Conservation (phyloP, 2,797 vertebrate genomes). For the Sebastolobus alascanus region DNA sequence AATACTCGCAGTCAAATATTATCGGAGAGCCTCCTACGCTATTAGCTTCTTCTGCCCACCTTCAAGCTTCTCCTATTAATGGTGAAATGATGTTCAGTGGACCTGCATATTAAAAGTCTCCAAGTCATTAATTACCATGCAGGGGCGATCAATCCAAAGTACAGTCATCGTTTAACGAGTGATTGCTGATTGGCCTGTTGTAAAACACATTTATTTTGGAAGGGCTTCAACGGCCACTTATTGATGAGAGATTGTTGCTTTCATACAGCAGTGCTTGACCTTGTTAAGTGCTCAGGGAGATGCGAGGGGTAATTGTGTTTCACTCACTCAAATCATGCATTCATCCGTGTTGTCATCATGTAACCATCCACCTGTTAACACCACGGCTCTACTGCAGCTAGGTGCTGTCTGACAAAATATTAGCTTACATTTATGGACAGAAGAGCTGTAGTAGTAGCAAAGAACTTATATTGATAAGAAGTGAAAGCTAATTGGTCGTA, state of each 20-base stretch:
- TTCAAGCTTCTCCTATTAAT: slow-evolving; percentile 40
- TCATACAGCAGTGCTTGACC: slow-evolving; percentile 33
- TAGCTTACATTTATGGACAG: not conserved
- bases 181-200: slow-evolving; percentile 40
- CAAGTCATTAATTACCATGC: slow-evolving; percentile 43
- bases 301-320: slow-evolving; percentile 33
- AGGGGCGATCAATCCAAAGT: slow-evolving; percentile 38
- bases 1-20: slow-evolving; percentile 27
- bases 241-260: slow-evolving; percentile 47
- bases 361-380: slow-evolving; percentile 28
- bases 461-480: too few relatives aligned
- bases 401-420: not conserved
- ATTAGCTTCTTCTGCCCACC: slow-evolving; percentile 14
- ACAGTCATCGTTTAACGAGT: slow-evolving; percentile 51
- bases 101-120: slow-evolving; percentile 44
- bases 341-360: slow-evolving; percentile 33
- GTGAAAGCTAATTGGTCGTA: too few relatives aligned
- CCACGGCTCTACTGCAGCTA: not conserved
- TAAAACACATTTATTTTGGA: slow-evolving; percentile 55
- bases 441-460: not conserved
- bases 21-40: not conserved
- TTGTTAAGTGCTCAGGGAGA: slow-evolving; percentile 36
- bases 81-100: slow-evolving; percentile 42
- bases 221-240: slow-evolving; percentile 40
- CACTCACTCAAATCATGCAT: slow-evolving; percentile 25